Conservation (phyloP, 64 coral and sea anemone species). For the Orbicella faveolata region DNA sequence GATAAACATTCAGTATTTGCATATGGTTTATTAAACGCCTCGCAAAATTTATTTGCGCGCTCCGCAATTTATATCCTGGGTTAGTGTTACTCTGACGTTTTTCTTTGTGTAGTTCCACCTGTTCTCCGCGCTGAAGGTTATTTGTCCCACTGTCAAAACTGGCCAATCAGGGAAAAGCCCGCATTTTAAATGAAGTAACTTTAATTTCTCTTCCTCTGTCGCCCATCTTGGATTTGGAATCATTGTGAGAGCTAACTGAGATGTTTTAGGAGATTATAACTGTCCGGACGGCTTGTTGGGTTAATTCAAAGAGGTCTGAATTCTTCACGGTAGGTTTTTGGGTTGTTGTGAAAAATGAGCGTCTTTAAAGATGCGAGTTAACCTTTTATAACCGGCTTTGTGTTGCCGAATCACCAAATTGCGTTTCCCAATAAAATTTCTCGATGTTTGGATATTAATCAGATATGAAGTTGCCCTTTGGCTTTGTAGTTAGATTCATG, state of each 20-base stretch:
- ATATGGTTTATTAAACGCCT: too few relatives aligned
- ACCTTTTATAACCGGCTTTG: too few relatives aligned
- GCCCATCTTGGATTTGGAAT: slow-evolving; percentile 19
- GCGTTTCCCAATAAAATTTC: too few relatives aligned
- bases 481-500: too few relatives aligned
- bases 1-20: too few relatives aligned
- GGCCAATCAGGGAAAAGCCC: slow-evolving; percentile 47
- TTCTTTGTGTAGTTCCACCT: background rate
- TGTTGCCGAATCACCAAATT: too few relatives aligned
- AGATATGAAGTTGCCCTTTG: too few relatives aligned
- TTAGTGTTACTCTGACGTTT: background rate
- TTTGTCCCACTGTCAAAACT: background rate
- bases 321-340: background rate
- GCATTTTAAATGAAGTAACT: slow-evolving; percentile 3
- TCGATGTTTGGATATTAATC: too few relatives aligned
- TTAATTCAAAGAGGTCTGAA: background rate
- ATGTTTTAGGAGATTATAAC: background rate
- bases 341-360: too few relatives aligned
- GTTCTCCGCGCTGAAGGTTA: background rate
- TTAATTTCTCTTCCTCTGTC: background rate
- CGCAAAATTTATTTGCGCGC: too few relatives aligned
- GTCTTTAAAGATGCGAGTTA: too few relatives aligned
- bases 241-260: background rate
- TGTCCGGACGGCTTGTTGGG: background rate
- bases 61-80: background rate